These are phyloP conservation scores for Drosophila hamatofila DNA, from an alignment of 2,888 invertebrate species.

Conservation along the genomic window DNA sequence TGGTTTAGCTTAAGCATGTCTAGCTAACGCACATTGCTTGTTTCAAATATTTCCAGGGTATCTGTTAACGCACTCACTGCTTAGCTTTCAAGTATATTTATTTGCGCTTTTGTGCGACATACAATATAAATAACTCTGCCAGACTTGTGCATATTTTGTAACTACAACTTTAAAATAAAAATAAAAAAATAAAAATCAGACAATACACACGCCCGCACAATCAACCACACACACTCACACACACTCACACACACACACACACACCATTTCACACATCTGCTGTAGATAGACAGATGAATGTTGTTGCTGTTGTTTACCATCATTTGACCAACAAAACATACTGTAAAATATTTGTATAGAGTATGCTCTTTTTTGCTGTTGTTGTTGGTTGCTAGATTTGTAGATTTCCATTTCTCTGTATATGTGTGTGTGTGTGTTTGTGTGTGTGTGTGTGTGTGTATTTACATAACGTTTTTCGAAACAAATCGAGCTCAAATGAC, in stretches of 20 bases:
- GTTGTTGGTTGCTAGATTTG: constrained; percentile 34
- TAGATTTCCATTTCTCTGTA: constrained; percentile 23
- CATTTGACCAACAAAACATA: constrained; percentile 75
- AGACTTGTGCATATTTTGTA: constrained; percentile 75
- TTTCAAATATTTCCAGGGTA: constrained; percentile 17
- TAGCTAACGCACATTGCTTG: not conserved
- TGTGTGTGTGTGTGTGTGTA: constrained; percentile 20
- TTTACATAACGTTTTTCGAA: constrained; percentile 55
- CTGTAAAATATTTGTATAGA: constrained; percentile 68
- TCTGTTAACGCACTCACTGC: constrained; percentile 1
- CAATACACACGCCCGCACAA: constrained; percentile 1
- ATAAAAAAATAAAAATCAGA: constrained; percentile 18
- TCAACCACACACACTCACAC: constrained; percentile 1
- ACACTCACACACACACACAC: constrained; percentile 4
- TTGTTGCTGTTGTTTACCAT: constrained; percentile 54
- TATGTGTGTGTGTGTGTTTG: constrained; percentile 6
- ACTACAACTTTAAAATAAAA: constrained; percentile 50
- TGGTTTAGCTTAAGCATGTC: too few relatives aligned
- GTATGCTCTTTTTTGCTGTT: constrained; percentile 6
- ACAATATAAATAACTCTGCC: constrained; percentile 75
- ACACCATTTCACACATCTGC: constrained; percentile 2
- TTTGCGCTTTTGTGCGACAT: constrained; percentile 33
- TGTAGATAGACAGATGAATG: constrained; percentile 41
- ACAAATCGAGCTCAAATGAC: constrained; percentile 73
- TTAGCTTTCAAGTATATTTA: constrained; percentile 5